Evolutionary conservation across 2,797 vertebrate genomes (phyloP).

Genomic region (Ptychobarbus kaznakovi): DNA sequence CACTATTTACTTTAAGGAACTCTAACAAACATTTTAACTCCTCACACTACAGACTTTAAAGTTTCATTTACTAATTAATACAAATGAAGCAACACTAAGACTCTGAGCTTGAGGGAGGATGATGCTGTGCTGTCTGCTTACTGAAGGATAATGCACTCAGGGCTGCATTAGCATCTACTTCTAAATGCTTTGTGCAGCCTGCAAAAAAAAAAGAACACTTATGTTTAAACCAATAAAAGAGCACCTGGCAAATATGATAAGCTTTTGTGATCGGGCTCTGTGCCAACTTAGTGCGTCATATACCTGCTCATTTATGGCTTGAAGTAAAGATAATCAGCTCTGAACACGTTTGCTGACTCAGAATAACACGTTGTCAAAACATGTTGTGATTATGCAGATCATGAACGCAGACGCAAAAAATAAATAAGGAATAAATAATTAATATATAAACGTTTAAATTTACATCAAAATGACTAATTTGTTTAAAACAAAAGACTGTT

Average conservation of each 20-base stretch:
- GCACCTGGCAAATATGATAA: constrained; percentile 14
- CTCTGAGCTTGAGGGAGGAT: constrained; percentile 38
- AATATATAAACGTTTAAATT: background rate
- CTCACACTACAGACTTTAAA: constrained; percentile 5
- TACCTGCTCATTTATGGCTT: constrained; percentile 6
- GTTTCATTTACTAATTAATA: constrained; percentile 24
- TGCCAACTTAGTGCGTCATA: background rate
- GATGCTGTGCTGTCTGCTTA: constrained; percentile 1
- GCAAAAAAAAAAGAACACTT: constrained; percentile 12
- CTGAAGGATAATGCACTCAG: constrained; percentile 24
- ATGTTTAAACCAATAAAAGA: constrained; percentile 24
- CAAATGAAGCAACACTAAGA: constrained; percentile 33
- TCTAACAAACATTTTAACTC: constrained; percentile 14
- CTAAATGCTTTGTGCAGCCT: constrained; percentile 24
- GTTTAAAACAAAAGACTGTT: background rate
- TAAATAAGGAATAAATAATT: background rate
- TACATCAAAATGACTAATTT: background rate
- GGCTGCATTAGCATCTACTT: constrained; percentile 1
- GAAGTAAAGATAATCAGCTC: constrained; percentile 27
- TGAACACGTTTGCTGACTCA: constrained; percentile 20
- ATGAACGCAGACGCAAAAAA: background rate
- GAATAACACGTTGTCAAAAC: background rate
- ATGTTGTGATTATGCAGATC: background rate
- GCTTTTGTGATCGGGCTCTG: background rate
- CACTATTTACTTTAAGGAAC: background rate